Evolutionary conservation across 2,888 invertebrate species (phyloP).

Genomic region (Tetheella fluctuosa): DNA sequence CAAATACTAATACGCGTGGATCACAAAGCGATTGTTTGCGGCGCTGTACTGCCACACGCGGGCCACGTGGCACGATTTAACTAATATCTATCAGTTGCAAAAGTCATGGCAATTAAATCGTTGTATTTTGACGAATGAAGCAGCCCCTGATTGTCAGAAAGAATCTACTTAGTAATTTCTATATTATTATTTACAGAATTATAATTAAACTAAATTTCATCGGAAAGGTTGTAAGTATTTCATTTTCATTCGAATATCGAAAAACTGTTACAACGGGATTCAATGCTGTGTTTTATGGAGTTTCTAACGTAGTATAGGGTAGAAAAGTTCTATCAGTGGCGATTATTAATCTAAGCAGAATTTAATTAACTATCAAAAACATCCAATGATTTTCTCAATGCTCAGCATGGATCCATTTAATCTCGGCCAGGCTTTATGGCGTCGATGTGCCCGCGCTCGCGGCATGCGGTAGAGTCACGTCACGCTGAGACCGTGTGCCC

Average conservation of each 20-base stretch:
- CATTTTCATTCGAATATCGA: no score
- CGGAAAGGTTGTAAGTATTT: no score
- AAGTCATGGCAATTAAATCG: slow-evolving; percentile 22
- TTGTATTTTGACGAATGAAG: slow-evolving; percentile 30
- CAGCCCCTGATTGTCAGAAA: slow-evolving; percentile 14
- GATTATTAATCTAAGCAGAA: no score
- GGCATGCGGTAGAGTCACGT: slow-evolving; percentile 22
- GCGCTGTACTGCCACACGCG: slow-evolving; percentile 29
- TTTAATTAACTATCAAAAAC: slow-evolving; percentile 1
- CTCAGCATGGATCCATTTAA: slow-evolving; percentile 18
- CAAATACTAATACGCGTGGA: slow-evolving; percentile 10
- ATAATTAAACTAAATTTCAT: no score
- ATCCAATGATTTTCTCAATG: slow-evolving; percentile 17
- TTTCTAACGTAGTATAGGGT: no score
- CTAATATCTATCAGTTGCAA: slow-evolving; percentile 22
- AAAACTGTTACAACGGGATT: background rate
- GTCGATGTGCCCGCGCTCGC: slow-evolving; percentile 19
- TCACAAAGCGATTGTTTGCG: slow-evolving; percentile 8
- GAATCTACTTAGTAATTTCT: background rate
- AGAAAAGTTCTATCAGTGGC: background rate
- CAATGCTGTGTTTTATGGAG: background rate
- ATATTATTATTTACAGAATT: background rate
- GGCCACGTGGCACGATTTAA: slow-evolving; percentile 47
- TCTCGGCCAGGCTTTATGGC: slow-evolving; percentile 16
- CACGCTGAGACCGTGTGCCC: slow-evolving; percentile 30